Evolutionary conservation across 1,140 invertebrate genomes (phyloP), one percentile per base, ranked within the genome.

Genomic region (Macrosteles quadrilineatus): DNA sequence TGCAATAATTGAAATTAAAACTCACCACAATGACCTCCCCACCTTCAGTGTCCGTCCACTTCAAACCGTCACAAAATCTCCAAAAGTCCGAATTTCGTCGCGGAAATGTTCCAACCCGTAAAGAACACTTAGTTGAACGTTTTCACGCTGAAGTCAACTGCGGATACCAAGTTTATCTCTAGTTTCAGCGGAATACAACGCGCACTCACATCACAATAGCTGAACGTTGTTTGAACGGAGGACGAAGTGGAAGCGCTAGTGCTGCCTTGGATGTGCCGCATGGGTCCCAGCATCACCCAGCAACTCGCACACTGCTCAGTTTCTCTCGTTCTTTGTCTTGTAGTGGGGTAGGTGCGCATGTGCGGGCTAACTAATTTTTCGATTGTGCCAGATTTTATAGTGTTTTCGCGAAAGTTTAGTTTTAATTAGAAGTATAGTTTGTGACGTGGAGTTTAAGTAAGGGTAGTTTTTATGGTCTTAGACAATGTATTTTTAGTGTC

Each of bases 291-390:
- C 25, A 21, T 59, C 55, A 59, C 55, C 55, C 55, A 59, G 55
- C 55, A 27, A 59, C 6, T 59, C 55, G 55, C 55, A 12, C 55
- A 59, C 14, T 59, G 55, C 55, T 59, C 55, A 29, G 55, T 27
- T 59, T 9, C 21, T 6, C 2, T 3, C 55, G 14, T 14, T 29
- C 25, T 29, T 59, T 59, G 21, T 25, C 27, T n/a, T 25, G 25
- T 29, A 59, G 55, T 59, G 55, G 25, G 55, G 55, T 59, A 59
- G 55, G 55, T n/a, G 55, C 55, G 55, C 55, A 59, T 25, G 55
- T 9, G 32, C 32, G n/a, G n/a, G n/a, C n/a, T n/a, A n/a, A n/a
- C n/a, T n/a, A n/a, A n/a, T n/a, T n/a, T n/a, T n/a, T n/a, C n/a
- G n/a, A n/a, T n/a, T n/a, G n/a, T n/a, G n/a, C n/a, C n/a, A n/a